Conservation (phyloP, 2,888 invertebrate species). For the Stenurella melanura region DNA sequence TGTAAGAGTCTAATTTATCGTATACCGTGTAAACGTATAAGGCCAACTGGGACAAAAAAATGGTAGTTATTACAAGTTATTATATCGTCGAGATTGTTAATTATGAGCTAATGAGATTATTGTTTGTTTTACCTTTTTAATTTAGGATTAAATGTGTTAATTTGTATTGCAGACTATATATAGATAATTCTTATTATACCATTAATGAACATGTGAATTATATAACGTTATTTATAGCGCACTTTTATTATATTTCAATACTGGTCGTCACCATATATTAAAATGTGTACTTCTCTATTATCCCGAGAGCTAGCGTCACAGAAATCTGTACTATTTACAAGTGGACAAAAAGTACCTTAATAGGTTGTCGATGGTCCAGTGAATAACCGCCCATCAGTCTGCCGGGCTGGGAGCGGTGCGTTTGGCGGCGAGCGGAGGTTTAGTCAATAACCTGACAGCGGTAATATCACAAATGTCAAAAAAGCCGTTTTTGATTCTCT, state of each 20-base stretch:
- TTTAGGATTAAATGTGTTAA: conserved; percentile 14
- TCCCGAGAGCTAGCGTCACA: too few species aligned
- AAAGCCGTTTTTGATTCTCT: too few species aligned
- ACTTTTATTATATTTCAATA: not conserved
- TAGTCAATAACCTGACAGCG: too few species aligned
- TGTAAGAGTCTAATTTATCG: conserved; percentile 23
- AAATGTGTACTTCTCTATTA: too few species aligned
- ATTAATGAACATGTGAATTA: not conserved
- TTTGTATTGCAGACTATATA: not conserved
- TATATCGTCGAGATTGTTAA: not conserved
- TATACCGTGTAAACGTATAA: not conserved
- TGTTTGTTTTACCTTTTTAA: conserved; percentile 10
- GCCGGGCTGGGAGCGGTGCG: too few species aligned
- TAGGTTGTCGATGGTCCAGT: too few species aligned
- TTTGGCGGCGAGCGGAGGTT: too few species aligned
- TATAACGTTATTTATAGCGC: not conserved
- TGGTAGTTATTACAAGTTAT: conserved; percentile 19
- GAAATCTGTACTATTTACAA: too few species aligned
- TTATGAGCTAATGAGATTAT: not conserved
- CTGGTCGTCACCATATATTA: too few species aligned
- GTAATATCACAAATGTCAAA: too few species aligned
- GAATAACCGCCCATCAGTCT: too few species aligned
- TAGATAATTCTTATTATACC: not conserved
- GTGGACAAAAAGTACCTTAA: too few species aligned
- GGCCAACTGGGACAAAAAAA: conserved; percentile 12